Evolutionary conservation across 1,140 invertebrate genomes (phyloP), one percentile per base, ranked within the genome.

Genomic region (Cherax destructor): DNA sequence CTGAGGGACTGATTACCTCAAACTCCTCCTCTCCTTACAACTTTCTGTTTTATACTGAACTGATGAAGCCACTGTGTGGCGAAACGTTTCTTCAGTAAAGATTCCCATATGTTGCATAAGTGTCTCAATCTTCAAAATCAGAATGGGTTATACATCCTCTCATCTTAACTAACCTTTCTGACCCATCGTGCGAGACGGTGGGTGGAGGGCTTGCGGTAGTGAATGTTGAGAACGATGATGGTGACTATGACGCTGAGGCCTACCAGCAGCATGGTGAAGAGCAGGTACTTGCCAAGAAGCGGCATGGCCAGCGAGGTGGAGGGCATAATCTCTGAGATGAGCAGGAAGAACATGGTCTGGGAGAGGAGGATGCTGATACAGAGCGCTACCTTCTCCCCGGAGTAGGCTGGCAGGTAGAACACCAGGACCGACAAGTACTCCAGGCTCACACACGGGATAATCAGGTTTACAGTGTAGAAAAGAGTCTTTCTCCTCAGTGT

Each of bases 301-400:
- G 99, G 99, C 56, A 99, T 95, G 0, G 99, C 99, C 74, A 99
- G 95, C 5, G 99, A 99, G 0, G 99, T 99, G 0, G 99, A 99
- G 0, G 99, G 99, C 95, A 99, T 99, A 93, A 99, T 99, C 95
- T 99, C 98, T 0, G 97, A 99, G 93, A 99, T 98, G 9, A 99
- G 96, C 91, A 99, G 95, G 95, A 99, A 99, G 95, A 99, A 99
- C 96, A 99, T 99, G 18, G 99, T 99, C 94, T 99, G 97, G 0
- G 99, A 99, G 24, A 99, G 96, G 0, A 99, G 96, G 93, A 99
- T 99, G 93, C 98, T 99, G 93, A 99, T 99, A 94, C 98, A 99
- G 3, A 99, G 96, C 0, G 98, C 98, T 91, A 99, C 98, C 94
- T 99, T 99, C 94, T 99, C 99, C 6, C 99, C 99, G 6, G 98